These are phyloP conservation scores for Perca schrenkii DNA, from an alignment of 2,113 vertebrate species.

Conservation along the genomic window DNA sequence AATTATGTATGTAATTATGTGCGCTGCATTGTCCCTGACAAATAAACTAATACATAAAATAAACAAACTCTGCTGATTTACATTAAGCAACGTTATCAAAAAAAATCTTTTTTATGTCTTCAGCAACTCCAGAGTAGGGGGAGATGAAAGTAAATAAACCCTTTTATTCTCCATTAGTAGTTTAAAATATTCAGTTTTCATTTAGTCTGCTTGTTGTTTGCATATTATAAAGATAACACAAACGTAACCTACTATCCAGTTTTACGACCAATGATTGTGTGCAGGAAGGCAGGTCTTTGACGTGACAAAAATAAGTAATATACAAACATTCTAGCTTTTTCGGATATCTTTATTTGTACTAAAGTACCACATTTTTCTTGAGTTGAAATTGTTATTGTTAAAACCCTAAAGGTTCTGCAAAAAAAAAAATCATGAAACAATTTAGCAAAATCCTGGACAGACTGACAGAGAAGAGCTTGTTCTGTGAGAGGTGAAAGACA, in stretches of 20 bases:
- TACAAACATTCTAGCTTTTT: too few species aligned
- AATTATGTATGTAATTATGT: too few species aligned
- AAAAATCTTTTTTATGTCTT: background rate
- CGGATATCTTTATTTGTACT: background rate
- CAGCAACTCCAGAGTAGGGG: background rate
- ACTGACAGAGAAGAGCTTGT: slow-evolving; percentile 25
- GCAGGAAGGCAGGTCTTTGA: too few species aligned
- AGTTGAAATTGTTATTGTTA: background rate
- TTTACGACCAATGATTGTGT: too few species aligned
- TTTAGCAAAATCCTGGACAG: slow-evolving; percentile 45
- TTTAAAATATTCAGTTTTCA: background rate
- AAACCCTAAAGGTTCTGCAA: background rate
- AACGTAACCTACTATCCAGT: background rate
- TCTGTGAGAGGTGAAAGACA: slow-evolving; percentile 14
- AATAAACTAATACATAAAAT: too few species aligned
- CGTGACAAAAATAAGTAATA: background rate
- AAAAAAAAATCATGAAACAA: background rate
- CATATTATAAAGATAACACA: background rate
- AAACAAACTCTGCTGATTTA: background rate
- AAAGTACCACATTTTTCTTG: background rate
- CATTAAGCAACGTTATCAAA: too few species aligned
- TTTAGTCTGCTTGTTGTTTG: background rate
- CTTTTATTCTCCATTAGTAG: background rate
- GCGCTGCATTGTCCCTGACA: too few species aligned
- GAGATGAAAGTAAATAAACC: background rate